Percentiles rank a stretch among this genome's conserved stretches.
These are phyloP conservation scores for Heteromyza rotundicornis DNA, from an alignment of 2,888 invertebrate genomes.

Conservation along the genomic window DNA sequence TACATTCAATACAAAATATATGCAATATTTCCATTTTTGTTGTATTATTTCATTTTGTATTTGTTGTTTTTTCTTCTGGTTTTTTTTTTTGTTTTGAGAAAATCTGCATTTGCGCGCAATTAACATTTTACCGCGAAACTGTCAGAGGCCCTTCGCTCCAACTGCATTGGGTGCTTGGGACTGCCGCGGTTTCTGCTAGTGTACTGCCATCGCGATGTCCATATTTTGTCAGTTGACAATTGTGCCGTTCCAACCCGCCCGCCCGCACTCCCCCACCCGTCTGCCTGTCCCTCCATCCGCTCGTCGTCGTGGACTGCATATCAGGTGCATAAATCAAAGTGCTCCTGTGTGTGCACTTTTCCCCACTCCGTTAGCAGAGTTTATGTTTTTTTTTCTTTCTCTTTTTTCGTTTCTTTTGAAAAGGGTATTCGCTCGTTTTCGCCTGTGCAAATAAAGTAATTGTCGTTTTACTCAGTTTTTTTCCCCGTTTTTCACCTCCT, in stretches of 20 bases:
- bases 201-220: slow-evolving; percentile 1
- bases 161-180: slow-evolving; percentile 23
- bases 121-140: slow-evolving; percentile 37
- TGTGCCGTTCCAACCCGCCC: not conserved
- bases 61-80: no score
- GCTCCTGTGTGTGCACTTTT: slow-evolving; percentile 14
- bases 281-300: no score
- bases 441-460: slow-evolving; percentile 53
- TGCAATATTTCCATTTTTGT: slow-evolving; percentile 46
- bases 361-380: not conserved
- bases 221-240: slow-evolving; percentile 13
- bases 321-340: slow-evolving; percentile 48
- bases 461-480: slow-evolving; percentile 28
- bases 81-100: not conserved
- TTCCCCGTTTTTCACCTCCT: not conserved
- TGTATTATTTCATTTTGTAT: not conserved
- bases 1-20: slow-evolving; percentile 15
- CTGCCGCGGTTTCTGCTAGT: no score
- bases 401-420: no score
- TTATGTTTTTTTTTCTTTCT: no score
- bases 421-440: slow-evolving; percentile 12
- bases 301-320: no score
- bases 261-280: no score
- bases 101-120: slow-evolving; percentile 40
- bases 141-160: slow-evolving; percentile 20